phyloP scores from a whole-genome alignment of 2,888 invertebrate species.

The Trissolcus japonicus region DNA sequence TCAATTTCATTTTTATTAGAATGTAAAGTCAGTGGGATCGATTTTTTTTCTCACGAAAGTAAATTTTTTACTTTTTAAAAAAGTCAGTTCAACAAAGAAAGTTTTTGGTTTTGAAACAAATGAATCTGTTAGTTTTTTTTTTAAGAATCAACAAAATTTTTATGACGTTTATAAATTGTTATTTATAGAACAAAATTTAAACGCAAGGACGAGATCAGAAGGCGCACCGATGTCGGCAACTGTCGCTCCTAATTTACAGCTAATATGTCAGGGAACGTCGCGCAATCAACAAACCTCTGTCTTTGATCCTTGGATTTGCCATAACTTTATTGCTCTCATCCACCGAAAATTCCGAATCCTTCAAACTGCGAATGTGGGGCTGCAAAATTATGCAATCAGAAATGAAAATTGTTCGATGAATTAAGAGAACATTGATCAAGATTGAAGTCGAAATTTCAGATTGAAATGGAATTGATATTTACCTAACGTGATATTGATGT shows the following conservation, averaged over 20 bases:
- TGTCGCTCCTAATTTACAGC: slow-evolving; percentile 51
- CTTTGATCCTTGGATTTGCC: slow-evolving; percentile 54
- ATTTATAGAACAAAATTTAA: neutral
- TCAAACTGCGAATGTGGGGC: slow-evolving; percentile 16
- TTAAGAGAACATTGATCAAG: neutral
- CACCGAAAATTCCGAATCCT: slow-evolving; percentile 39
- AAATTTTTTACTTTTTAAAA: neutral
- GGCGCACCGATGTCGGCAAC: slow-evolving; percentile 20
- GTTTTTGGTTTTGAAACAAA: too few species aligned
- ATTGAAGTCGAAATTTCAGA: neutral
- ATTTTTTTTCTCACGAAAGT: too few species aligned
- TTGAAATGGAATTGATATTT: neutral
- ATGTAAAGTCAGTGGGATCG: too few species aligned
- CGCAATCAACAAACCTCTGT: slow-evolving; percentile 53
- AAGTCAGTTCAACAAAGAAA: too few species aligned
- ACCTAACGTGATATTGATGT: neutral
- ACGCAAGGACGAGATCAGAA: slow-evolving; percentile 32
- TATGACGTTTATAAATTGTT: neutral
- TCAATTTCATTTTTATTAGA: neutral
- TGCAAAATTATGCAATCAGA: neutral
- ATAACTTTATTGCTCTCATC: slow-evolving; percentile 51
- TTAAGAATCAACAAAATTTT: too few species aligned
- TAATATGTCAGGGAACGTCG: slow-evolving; percentile 53
- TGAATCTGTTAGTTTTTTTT: too few species aligned
- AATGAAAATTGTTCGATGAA: neutral